These are phyloP conservation scores for Montipora capitata DNA, from an alignment of 92 coral and sea anemone genomes.

Conservation along the genomic window DNA sequence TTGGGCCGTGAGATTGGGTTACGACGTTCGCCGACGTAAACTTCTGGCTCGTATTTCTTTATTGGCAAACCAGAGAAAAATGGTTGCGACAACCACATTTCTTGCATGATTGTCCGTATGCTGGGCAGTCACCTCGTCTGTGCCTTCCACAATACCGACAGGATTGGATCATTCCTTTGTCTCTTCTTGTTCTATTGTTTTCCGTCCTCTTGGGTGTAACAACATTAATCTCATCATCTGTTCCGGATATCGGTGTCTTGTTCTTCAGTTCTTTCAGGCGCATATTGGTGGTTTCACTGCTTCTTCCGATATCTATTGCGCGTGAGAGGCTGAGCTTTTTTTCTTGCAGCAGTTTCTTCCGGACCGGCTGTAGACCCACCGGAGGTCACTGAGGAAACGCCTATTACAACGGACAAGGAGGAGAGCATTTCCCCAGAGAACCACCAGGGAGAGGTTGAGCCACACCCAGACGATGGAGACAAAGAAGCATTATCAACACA, in stretches of 20 bases:
- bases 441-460: not conserved
- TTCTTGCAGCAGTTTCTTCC: conserved; percentile 18
- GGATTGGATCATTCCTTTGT: not conserved
- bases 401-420: not conserved
- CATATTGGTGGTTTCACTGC: conserved; percentile 31
- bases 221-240: conserved; percentile 14
- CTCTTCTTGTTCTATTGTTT: not conserved
- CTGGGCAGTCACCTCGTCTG: conserved; percentile 42
- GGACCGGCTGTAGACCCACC: not conserved
- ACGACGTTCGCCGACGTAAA: conserved; percentile 8
- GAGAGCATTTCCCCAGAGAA: not conserved
- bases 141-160: conserved; percentile 34
- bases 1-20: not conserved
- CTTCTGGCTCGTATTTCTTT: conserved; percentile 36
- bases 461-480: no score
- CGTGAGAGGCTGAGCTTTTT: conserved; percentile 35
- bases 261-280: conserved; percentile 35
- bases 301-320: conserved; percentile 29
- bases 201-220: not conserved
- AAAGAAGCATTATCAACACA: not conserved
- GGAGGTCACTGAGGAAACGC: not conserved
- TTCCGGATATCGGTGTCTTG: not conserved
- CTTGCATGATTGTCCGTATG: conserved; percentile 30
- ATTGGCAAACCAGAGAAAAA: not conserved
- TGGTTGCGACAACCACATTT: conserved; percentile 17